Base-by-base conservation (phyloP, 2,797 vertebrate genomes). In the Fistularia tabacaria region DNA sequence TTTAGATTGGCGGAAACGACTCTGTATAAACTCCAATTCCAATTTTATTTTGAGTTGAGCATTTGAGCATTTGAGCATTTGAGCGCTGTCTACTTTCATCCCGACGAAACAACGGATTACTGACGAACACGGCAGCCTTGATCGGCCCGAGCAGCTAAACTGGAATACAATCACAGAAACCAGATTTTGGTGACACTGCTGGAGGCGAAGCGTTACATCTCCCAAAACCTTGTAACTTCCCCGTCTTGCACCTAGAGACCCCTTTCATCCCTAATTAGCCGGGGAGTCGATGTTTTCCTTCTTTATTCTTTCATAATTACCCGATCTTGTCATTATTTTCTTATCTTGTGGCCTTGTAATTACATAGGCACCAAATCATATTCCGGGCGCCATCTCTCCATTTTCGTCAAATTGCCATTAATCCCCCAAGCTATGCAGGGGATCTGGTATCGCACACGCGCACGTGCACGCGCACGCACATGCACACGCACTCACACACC, bases 351-450 rank as follows among this genome's bases (percentile, higher is more conserved):
- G 53, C 81, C 69, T 74, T 73, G 79, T 87, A 88, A 89, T 90
- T 87, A 89, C 72, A 74, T 62, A 77, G 78, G 49, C 73, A 72
- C 62, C 75, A 74, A 53, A 61, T 64, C 65, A 86, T 83, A 83
- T 85, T 76, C 79, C 64, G 70, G 52, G 36, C 59, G 65, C 38
- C 14, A 64, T 73, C 66, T 85, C 78, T 87, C 85, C 82, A 80
- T 85, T 88, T 89, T 62, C 80, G 71, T 79, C 57, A 82, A 87
- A 88, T 82, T 87, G 77, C 73, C 71, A 74, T 87, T 85, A 88
- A 87, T 88, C 83, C 78, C 49, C 15, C 8, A 36, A 64, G 59
- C 65, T 57, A 59, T 43, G 64, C 61, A 52, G 41, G 25, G 54
- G 63, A 46, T 37, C 13, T 3, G 44, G 39, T 54, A 70, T 13